These are phyloP conservation scores for Drosophila birchii DNA, from an alignment of 2,888 invertebrate species.

Conservation along the genomic window DNA sequence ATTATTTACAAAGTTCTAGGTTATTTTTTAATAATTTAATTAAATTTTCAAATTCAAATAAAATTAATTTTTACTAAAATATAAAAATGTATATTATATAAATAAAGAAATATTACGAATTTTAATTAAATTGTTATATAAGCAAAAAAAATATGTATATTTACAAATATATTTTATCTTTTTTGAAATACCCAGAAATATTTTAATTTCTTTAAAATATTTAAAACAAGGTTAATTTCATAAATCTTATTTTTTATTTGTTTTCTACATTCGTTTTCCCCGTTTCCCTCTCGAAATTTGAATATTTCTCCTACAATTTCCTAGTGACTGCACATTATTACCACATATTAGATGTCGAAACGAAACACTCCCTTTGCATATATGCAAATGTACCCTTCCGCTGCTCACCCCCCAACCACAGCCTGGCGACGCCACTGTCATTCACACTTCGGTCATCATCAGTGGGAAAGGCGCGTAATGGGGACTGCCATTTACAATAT, in stretches of 20 bases:
- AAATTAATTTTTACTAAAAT: no score
- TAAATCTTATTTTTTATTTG: neutral
- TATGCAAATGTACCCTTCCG: constrained; percentile 41
- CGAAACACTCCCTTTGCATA: constrained; percentile 11
- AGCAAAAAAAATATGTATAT: neutral
- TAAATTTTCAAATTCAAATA: no score
- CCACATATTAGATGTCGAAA: constrained; percentile 6
- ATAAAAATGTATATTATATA: no score
- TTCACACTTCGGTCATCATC: constrained; percentile 51
- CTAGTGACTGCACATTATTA: constrained; percentile 2
- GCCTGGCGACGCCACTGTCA: constrained; percentile 28
- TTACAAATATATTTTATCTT: neutral
- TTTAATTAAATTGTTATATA: neutral
- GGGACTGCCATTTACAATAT: constrained; percentile 67
- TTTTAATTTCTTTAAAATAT: neutral
- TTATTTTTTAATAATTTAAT: no score
- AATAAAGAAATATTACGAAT: no score
- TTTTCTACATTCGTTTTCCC: neutral
- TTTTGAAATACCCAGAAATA: neutral
- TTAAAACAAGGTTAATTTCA: fast-evolving
- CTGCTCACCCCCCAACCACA: neutral
- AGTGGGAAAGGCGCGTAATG: constrained; percentile 30
- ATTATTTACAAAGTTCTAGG: no score
- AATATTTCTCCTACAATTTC: neutral
- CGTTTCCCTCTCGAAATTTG: neutral